Base-by-base conservation (phyloP, 2,797 vertebrate genomes). In the Ctenopoma kingsleyae region DNA sequence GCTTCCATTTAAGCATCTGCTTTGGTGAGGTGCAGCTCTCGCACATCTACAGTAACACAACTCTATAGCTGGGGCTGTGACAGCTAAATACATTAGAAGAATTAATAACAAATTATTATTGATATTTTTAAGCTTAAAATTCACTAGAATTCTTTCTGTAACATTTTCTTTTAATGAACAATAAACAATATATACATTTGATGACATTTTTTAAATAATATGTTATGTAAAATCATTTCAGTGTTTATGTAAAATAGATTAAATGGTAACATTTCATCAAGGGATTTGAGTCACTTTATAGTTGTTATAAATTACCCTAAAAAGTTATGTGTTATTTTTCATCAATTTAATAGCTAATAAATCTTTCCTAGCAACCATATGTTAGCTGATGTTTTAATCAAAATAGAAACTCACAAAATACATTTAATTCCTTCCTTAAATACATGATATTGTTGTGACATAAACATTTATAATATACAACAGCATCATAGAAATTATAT, bases 1-100 rank as follows among this genome's bases (percentile, higher is more conserved):
- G 60, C 43, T 43, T 67, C 56, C 53, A 77, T 63, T 73, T 71
- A 56, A 66, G 49, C 27, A 53, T 50, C 3, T 12, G 65, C 46
- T 70, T 32, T 56, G 44, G 36, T 57, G 40, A 19, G 85, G 30
- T 22, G 49, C 57, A 51, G 65, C 61, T 46, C 25, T 41, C 4
- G 19, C 20, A 22, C 63, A 52, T 20, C 44, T 27, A 36, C 22
- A 54, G 23, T 22, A 8, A 22, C 8, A 55, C 12, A 43, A 56
- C 57, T 62, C 52, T 11, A 11, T 15, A 58, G 44, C 44, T 52
- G 47, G 16, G 30, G 62, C 6, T 40, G 5, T 55, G 23, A 57
- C 5, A 25, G 43, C 27, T 43, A 19, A 36, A 67, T 15, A 22
- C 43, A 58, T 30, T n/a, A 51, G 8, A 40, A 71, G 35, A 27